phyloP scores from a whole-genome alignment of 2,113 vertebrate genomes.

The Colius striatus region DNA sequence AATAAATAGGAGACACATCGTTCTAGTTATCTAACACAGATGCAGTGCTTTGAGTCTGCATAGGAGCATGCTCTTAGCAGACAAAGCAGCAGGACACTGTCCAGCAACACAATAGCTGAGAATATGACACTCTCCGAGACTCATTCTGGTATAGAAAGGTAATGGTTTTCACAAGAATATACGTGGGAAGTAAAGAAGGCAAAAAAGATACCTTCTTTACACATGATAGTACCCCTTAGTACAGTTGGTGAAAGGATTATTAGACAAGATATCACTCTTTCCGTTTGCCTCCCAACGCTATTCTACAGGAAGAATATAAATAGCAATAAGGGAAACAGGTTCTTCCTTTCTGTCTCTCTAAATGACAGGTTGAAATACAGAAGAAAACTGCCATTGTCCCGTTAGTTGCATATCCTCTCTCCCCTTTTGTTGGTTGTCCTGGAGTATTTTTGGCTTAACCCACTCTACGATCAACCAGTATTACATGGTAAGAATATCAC shows the following conservation, averaged over 20 bases:
- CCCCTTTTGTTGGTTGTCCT: background rate
- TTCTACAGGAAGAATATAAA: background rate
- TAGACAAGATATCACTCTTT: background rate
- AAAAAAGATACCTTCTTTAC: background rate
- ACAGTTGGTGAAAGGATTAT: background rate
- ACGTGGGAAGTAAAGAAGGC: background rate
- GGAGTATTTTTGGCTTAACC: background rate
- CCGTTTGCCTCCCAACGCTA: background rate
- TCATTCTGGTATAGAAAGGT: background rate
- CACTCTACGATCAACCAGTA: background rate
- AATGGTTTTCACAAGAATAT: background rate
- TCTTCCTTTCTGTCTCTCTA: background rate
- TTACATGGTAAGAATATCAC: background rate
- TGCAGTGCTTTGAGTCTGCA: background rate
- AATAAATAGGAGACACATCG: background rate
- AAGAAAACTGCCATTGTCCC: background rate
- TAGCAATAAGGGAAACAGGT: background rate
- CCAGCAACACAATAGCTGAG: background rate
- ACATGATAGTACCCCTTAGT: background rate
- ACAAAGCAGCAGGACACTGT: slow-evolving; percentile 7
- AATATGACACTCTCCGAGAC: background rate
- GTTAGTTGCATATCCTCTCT: background rate
- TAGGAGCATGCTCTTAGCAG: background rate
- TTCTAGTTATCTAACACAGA: background rate
- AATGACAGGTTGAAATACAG: background rate